Conservation (phyloP, 1,140 invertebrate genomes). For the Frieseomelitta varia region DNA sequence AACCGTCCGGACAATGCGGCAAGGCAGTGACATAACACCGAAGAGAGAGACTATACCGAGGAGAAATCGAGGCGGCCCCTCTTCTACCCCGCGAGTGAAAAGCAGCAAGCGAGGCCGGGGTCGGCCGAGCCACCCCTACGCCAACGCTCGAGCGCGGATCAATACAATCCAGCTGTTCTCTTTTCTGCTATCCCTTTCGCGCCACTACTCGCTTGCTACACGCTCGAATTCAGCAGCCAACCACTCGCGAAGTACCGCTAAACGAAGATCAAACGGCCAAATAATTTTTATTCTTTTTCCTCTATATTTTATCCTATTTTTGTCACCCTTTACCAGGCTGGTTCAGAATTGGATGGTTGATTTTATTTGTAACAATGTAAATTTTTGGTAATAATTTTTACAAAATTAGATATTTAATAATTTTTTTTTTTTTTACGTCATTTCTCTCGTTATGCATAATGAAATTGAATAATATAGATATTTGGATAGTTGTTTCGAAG, state of each 20-base stretch:
- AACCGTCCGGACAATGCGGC: conserved; percentile 37
- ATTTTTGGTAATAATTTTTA: neutral
- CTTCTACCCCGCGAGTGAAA: conserved; percentile 60
- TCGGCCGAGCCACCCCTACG: conserved; percentile 71
- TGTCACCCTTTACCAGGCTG: neutral
- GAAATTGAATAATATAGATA: neutral
- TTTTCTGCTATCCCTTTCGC: conserved; percentile 76
- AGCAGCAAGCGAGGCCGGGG: conserved; percentile 61
- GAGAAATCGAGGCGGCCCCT: conserved; percentile 50
- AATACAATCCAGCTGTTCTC: conserved; percentile 80
- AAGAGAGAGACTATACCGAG: conserved; percentile 39
- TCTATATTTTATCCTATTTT: neutral
- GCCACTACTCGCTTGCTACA: conserved; percentile 53
- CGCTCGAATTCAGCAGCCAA: conserved; percentile 42
- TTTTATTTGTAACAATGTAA: neutral
- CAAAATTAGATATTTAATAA: neutral
- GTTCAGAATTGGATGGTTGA: neutral
- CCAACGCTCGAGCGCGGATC: conserved; percentile 71
- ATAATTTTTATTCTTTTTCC: conserved; percentile 1
- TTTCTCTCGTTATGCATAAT: neutral
- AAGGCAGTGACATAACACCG: conserved; percentile 61
- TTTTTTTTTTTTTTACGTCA: too few relatives aligned
- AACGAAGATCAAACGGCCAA: conserved; percentile 29
- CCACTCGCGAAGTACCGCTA: neutral
- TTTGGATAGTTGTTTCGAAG: accelerated